Evolutionary conservation across 2,113 vertebrate genomes (phyloP).

Genomic region (Cyanistes caeruleus): DNA sequence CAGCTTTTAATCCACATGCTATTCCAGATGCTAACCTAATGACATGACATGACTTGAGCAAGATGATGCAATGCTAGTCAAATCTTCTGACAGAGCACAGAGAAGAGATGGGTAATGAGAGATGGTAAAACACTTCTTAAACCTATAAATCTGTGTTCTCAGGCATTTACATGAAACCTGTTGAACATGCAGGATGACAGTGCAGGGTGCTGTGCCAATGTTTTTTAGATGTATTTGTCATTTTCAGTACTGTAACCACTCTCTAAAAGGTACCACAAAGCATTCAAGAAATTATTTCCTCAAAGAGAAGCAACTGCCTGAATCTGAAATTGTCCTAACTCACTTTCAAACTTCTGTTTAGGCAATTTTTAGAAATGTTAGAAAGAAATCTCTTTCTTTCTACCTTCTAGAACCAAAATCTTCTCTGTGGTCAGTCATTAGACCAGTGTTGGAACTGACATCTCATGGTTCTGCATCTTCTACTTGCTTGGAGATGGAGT

Average conservation of each 20-base stretch:
- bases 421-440: not conserved
- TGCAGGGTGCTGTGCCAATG: not conserved
- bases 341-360: not conserved
- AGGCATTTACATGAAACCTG: not conserved
- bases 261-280: not conserved
- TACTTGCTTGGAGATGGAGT: not conserved
- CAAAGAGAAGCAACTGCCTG: not conserved
- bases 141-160: slow-evolving; percentile 6
- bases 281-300: not conserved
- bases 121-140: slow-evolving; percentile 25
- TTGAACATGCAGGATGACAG: not conserved
- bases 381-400: not conserved
- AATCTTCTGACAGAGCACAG: not conserved
- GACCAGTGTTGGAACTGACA: not conserved
- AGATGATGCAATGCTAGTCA: slow-evolving; percentile 25
- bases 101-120: not conserved
- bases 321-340: not conserved
- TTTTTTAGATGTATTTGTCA: not conserved
- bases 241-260: not conserved
- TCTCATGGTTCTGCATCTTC: not conserved
- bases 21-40: not conserved
- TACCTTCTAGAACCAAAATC: not conserved
- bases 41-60: slow-evolving; percentile 4
- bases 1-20: not conserved
- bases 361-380: not conserved